Base-by-base conservation (phyloP, 2,888 invertebrate species). In the Eupithecia insigniata region DNA sequence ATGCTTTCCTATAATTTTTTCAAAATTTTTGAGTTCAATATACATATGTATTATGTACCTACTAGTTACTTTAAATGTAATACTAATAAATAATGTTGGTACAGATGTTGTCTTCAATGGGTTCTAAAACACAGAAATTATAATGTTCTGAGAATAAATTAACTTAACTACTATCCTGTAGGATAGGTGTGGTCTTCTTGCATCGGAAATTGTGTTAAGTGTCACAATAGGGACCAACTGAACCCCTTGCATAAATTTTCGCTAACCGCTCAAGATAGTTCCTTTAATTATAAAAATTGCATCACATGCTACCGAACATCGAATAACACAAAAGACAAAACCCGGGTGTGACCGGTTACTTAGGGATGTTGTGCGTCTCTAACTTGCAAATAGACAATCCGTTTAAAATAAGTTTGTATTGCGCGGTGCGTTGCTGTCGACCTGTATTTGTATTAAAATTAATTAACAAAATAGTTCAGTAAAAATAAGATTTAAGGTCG, bases 261-360 rank as follows among this genome's bases (percentile, higher is more conserved):
- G 55, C 12, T 7, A 22, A 64, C 46, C 60, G 39, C 16, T 30
- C 39, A 14, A 58, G 58, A 43, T 65, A 72, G 58, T 32, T 43
- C 66, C 22, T 66, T 72, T 61, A n/a, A 69, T 69, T 69, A 66
- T 28, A 61, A 36, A 69, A 66, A 70, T 73, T 70, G 70, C 69
- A 78, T 76, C 74, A 78, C 32, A 61, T 51, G 46, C 39, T 60
- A 71, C 39, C 70, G 68, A 65, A 72, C 71, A 69, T 64, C 67
- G 69, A 79, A 83, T 81, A 81, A 81, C 77, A 71, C 74, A 76
- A 73, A 73, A 73, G 72, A 62, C 72, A 78, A 84, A 79, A 69
- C 83, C 72, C 70, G 67, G 76, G 46, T 65, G 77, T 73, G 74
- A 85, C 46, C 46, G n/a, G n/a, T n/a, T n/a, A n/a, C n/a, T n/a